Evolutionary conservation across 2,797 vertebrate genomes (phyloP).

Genomic region (Syngnathus rostellatus): DNA sequence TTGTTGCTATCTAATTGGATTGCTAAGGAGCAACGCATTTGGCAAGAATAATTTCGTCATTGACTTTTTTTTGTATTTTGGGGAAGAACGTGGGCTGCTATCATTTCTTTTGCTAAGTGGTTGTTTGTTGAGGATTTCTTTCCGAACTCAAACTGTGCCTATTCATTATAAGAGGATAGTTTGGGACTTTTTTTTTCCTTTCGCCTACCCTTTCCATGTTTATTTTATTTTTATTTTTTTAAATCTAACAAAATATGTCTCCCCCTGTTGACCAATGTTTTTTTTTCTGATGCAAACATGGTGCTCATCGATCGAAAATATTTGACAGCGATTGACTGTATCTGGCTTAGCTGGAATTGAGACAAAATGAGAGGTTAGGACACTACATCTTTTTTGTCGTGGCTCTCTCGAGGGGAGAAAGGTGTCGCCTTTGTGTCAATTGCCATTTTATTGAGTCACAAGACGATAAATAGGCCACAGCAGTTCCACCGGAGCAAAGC

Average conservation of each 20-base stretch:
- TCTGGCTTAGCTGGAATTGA: slow-evolving; percentile 17
- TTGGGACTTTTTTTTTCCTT: too few relatives aligned
- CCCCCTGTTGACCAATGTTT: too few relatives aligned
- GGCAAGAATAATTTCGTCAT: too few relatives aligned
- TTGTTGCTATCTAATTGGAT: neutral
- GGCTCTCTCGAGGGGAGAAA: slow-evolving; percentile 12
- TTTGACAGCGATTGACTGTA: slow-evolving; percentile 38
- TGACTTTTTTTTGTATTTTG: neutral
- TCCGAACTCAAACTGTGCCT: too few relatives aligned
- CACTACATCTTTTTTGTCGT: slow-evolving; percentile 20
- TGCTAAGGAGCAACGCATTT: neutral
- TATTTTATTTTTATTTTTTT: too few relatives aligned
- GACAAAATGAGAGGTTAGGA: slow-evolving; percentile 40
- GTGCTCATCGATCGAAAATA: slow-evolving; percentile 3
- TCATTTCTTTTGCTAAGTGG: too few relatives aligned
- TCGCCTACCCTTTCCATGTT: too few relatives aligned
- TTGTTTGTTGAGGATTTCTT: too few relatives aligned
- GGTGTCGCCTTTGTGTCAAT: slow-evolving; percentile 33
- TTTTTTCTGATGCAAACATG: too few relatives aligned
- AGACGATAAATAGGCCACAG: slow-evolving; percentile 43
- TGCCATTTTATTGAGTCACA: slow-evolving; percentile 14
- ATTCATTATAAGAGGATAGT: too few relatives aligned
- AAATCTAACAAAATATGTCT: too few relatives aligned
- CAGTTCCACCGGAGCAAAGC: slow-evolving; percentile 37
- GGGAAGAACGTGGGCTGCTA: too few relatives aligned